phyloP scores from a whole-genome alignment of 2,888 invertebrate genomes.

The Molorchus minor region DNA sequence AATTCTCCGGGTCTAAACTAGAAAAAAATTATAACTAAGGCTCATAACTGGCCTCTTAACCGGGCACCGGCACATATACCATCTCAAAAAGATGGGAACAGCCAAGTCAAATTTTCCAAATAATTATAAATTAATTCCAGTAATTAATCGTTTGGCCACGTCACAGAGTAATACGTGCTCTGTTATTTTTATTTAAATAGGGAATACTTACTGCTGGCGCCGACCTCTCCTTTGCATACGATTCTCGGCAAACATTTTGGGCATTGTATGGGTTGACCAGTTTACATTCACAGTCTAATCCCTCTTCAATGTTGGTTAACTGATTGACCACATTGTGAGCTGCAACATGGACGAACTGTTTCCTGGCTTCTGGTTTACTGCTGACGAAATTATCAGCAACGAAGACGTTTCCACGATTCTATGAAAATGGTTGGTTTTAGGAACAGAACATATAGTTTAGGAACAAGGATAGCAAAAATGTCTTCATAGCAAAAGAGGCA shows the following conservation, averaged over 20 bases:
- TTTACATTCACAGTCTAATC: slow-evolving; percentile 63
- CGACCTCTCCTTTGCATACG: slow-evolving; percentile 49
- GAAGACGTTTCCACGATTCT: slow-evolving; percentile 74
- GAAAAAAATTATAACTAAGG: too few relatives aligned
- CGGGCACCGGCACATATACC: too few relatives aligned
- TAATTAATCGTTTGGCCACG: too few relatives aligned
- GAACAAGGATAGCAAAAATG: neutral
- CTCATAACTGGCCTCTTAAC: too few relatives aligned
- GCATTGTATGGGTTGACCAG: slow-evolving; percentile 47
- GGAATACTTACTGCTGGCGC: slow-evolving; percentile 32
- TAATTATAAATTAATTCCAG: too few relatives aligned
- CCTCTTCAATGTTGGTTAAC: slow-evolving; percentile 58
- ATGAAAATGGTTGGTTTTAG: slow-evolving; percentile 45
- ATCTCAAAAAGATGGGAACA: too few relatives aligned
- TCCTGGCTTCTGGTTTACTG: slow-evolving; percentile 67
- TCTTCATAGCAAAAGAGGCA: neutral
- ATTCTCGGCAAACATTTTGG: slow-evolving; percentile 52
- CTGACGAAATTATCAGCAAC: slow-evolving; percentile 68
- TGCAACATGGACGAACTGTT: slow-evolving; percentile 69
- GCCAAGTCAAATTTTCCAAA: too few relatives aligned
- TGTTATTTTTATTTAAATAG: neutral
- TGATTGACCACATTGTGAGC: slow-evolving; percentile 63
- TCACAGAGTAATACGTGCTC: too few relatives aligned
- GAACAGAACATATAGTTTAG: too few relatives aligned
- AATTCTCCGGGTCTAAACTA: too few relatives aligned